Evolutionary conservation across 2,113 vertebrate species (phyloP), one percentile per base, ranked within the genome.

Genomic region (Centropristis striata): DNA sequence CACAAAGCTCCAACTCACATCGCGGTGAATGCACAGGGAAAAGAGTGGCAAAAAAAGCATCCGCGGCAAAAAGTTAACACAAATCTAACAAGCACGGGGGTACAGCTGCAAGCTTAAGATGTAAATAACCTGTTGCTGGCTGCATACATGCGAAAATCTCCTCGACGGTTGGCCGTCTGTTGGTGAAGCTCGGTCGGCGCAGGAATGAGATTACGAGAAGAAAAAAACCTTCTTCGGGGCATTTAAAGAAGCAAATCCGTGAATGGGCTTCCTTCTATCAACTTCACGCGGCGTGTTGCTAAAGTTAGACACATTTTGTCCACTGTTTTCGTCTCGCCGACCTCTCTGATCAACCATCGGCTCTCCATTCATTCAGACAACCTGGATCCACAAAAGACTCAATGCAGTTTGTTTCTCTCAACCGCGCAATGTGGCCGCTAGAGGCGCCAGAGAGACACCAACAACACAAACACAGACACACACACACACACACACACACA

Each of bases 351-450:
- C 80, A 4, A 37, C 47, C 77, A 1, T 25, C 74, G 77, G 64
- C 64, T 86, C 75, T 91, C 81, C 91, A 93, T 94, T 94, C 93
- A 94, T 94, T 93, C 91, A 91, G 2, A 32, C 76, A 61, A 4
- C 50, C 81, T 53, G 72, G 61, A 25, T 4, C 78, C 77, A 84
- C 71, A 82, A 84, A 63, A 82, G 78, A 53, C 63, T n/a, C 53
- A 2, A 4, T 49, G 73, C 54, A 32, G 58, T 78, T 79, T 67
- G 5, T 64, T 13, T n/a, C 14, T 16, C 9, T 11, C 11, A 66
- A 70, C 51, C 27, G 20, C 77, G 49, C 65, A 6, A 3, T 7
- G 77, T 54, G 4, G 66, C 90, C 7, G 82, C 90, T 88, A 75
- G 92, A 71, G 90, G 86, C 85, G 89, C 88, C 54, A 79, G 44